Evolutionary conservation across 1,140 invertebrate species (phyloP), one percentile per base, ranked within the genome.

Genomic region (Tachypleus tridentatus): DNA sequence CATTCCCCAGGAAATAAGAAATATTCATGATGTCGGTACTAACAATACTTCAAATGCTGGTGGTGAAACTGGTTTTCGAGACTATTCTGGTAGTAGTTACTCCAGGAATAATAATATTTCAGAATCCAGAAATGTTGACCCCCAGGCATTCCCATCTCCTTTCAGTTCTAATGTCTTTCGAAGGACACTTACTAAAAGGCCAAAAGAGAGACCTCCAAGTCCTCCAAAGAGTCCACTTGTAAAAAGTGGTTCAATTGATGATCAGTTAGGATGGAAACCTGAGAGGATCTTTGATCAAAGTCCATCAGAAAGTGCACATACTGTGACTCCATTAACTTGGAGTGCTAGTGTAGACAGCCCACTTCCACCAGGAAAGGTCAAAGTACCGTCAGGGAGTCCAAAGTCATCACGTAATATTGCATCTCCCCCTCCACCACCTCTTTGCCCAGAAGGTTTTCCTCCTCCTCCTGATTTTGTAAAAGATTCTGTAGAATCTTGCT

Each of bases 161-260:
- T 71, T 71, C 64, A 64, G 70, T 47, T 68, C 64, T 58, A 68
- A 65, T 53, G 53, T 63, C 49, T 62, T 68, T 9, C 29, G 69
- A 3, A 60, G 69, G 9, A 70, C 67, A n/a, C 49, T 68, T 50
- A 67, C 68, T 52, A 64, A 67, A 51, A 61, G 66, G 58, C 68
- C 65, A 4, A 69, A 70, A 58, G 64, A 66, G 50, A 51, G 69
- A 48, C 66, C 66, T 4, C 69, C 68, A n/a, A 68, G 67, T 62
- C 64, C 66, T 7, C 66, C 69, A 50, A 62, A 64, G n/a, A 51
- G 62, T 48, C 50, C 29, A 47, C 47, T 71, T 9, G 58, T 62
- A 10, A 70, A 70, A 67, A 72, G 70, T 66, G 69, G 67, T 47
- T 72, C 70, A 29, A 67, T 72, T 64, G 68, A 69, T 64, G 68